Conservation (phyloP, 1,140 invertebrate species). For the Papilio polyxenes region DNA sequence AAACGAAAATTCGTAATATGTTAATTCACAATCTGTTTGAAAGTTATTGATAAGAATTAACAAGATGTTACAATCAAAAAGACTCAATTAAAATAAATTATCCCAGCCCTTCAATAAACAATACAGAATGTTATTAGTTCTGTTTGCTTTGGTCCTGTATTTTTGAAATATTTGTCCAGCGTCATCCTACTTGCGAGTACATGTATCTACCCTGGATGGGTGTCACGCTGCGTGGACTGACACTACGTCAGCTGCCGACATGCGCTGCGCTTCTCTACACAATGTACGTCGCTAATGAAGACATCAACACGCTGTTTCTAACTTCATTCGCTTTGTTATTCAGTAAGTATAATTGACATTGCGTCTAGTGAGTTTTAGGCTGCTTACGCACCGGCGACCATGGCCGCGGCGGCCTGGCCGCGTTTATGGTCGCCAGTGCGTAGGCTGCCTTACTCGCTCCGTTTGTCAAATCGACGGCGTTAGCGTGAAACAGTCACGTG, state of each 20-base stretch:
- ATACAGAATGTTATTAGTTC: neutral
- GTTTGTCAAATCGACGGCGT: neutral
- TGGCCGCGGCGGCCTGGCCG: too few species aligned
- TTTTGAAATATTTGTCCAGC: conserved; percentile 45
- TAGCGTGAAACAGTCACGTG: too few species aligned
- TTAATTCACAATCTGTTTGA: neutral
- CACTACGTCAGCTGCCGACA: conserved; percentile 65
- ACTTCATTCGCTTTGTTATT: conserved; percentile 65
- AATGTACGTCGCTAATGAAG: conserved; percentile 62
- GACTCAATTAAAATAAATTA: neutral
- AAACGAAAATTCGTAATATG: neutral
- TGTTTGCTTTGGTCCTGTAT: neutral
- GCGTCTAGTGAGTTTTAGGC: neutral
- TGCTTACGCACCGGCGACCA: too few species aligned
- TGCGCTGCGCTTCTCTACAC: conserved; percentile 67
- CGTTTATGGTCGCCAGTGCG: too few species aligned
- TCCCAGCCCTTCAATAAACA: neutral
- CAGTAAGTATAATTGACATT: conserved; percentile 52
- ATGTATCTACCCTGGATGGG: conserved; percentile 72
- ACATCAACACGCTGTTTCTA: conserved; percentile 61
- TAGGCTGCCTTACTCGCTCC: too few species aligned
- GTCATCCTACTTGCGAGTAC: conserved; percentile 66
- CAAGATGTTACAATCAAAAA: neutral
- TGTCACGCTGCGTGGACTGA: conserved; percentile 60
- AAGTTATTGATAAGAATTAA: neutral